Conservation (phyloP, 2,113 vertebrate genomes). For the Tiliqua scincoides region DNA sequence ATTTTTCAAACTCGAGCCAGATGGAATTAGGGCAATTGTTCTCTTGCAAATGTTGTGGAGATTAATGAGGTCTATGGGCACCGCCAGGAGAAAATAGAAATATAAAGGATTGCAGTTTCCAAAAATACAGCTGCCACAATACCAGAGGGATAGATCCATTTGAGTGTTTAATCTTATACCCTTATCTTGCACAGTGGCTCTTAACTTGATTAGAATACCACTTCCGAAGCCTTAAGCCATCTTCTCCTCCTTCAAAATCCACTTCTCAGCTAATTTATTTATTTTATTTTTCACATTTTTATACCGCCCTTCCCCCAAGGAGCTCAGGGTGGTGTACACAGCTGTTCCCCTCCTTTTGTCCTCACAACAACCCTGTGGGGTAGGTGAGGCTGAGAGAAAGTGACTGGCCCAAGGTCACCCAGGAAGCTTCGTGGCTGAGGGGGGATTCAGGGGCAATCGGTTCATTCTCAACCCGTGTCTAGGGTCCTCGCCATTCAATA, state of each 20-base stretch:
- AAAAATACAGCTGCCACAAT: slow-evolving; percentile 76
- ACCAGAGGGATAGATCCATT: slow-evolving; percentile 71
- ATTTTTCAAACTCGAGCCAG: slow-evolving; percentile 69
- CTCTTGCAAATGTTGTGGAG: slow-evolving; percentile 76
- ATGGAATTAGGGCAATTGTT: slow-evolving; percentile 80
- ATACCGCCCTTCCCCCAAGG: too few relatives aligned
- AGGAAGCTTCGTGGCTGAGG: too few relatives aligned
- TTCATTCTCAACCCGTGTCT: slow-evolving; percentile 13
- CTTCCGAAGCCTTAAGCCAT: slow-evolving; percentile 56
- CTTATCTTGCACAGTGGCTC: slow-evolving; percentile 67
- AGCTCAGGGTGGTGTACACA: too few relatives aligned
- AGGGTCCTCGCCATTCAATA: background rate
- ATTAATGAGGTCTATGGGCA: slow-evolving; percentile 78
- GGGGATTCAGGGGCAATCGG: too few relatives aligned
- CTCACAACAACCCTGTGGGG: too few relatives aligned
- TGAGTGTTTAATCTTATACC: slow-evolving; percentile 68
- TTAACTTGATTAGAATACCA: slow-evolving; percentile 55
- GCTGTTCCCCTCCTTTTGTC: too few relatives aligned
- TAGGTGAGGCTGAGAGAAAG: too few relatives aligned
- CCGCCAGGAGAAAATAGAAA: slow-evolving; percentile 77
- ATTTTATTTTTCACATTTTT: too few relatives aligned
- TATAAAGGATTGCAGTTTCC: slow-evolving; percentile 72
- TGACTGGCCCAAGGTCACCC: too few relatives aligned
- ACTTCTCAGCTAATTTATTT: slow-evolving; percentile 16
- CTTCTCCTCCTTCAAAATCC: slow-evolving; percentile 27